Conservation (phyloP, 2,113 vertebrate species). For the Actinemys pallida region DNA sequence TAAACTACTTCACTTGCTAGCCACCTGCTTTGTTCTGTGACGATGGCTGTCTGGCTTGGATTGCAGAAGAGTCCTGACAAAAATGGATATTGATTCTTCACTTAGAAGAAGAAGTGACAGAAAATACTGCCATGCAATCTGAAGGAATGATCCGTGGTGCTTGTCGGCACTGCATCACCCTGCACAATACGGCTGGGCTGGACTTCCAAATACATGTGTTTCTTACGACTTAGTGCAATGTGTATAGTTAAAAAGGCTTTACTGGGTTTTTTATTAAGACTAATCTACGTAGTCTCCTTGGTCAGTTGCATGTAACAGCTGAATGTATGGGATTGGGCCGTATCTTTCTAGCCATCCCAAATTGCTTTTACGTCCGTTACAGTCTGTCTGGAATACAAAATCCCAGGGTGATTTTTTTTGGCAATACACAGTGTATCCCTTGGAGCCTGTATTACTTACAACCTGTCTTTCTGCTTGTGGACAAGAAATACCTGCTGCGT, state of each 20-base stretch:
- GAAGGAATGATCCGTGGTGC: neutral
- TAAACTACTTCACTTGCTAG: neutral
- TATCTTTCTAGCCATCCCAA: rapidly evolving
- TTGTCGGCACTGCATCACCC: rapidly evolving
- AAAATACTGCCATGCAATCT: neutral
- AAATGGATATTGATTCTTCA: neutral
- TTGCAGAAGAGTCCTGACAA: neutral
- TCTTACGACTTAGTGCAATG: neutral
- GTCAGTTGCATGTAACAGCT: rapidly evolving
- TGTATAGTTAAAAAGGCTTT: neutral
- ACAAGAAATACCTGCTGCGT: neutral
- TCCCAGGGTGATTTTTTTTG: neutral
- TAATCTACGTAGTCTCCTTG: rapidly evolving
- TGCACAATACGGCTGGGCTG: neutral
- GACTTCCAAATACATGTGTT: neutral
- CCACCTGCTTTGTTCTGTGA: rapidly evolving
- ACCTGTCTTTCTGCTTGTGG: neutral
- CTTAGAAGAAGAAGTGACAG: rapidly evolving
- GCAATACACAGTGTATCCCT: rapidly evolving
- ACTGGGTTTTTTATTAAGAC: neutral
- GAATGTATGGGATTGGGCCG: rapidly evolving
- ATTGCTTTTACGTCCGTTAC: neutral
- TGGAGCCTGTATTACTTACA: neutral
- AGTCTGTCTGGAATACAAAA: rapidly evolving
- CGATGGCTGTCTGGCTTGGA: rapidly evolving